Evolutionary conservation across 2,797 vertebrate species (phyloP).

Genomic region (Melanotaenia boesemani): DNA sequence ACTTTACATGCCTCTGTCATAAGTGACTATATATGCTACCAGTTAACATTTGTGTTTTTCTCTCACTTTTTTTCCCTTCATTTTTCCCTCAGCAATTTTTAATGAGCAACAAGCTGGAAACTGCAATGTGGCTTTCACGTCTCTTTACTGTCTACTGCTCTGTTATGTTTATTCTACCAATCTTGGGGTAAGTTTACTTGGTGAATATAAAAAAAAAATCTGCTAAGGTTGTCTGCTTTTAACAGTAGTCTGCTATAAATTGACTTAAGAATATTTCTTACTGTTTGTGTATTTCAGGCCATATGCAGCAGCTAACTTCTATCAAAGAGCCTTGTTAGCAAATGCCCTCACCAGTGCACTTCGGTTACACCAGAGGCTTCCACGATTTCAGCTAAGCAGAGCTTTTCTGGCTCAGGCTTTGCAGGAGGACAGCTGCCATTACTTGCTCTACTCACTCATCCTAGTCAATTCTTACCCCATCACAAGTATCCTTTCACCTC

Average conservation of each 20-base stretch:
- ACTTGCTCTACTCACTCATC: slow-evolving; percentile 97
- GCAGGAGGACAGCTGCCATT: slow-evolving; percentile 98
- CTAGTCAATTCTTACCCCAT: slow-evolving; percentile 98
- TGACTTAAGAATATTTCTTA: slow-evolving; percentile 5
- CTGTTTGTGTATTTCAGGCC: slow-evolving; percentile 81
- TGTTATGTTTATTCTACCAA: slow-evolving; percentile 95
- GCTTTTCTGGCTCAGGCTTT: slow-evolving; percentile 94
- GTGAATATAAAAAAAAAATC: background rate
- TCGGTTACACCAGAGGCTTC: slow-evolving; percentile 94
- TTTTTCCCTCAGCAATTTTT: slow-evolving; percentile 90
- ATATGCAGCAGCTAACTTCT: slow-evolving; percentile 96
- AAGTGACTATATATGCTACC: background rate
- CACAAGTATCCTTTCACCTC: slow-evolving; percentile 93
- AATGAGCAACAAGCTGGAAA: slow-evolving; percentile 96
- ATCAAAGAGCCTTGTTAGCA: slow-evolving; percentile 96
- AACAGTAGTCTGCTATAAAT: background rate
- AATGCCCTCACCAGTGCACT: slow-evolving; percentile 98
- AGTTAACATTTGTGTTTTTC: background rate
- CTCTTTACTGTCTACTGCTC: slow-evolving; percentile 98
- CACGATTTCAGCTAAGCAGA: slow-evolving; percentile 95
- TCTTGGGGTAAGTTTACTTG: slow-evolving; percentile 91
- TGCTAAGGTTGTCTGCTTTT: background rate
- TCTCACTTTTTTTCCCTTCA: slow-evolving; percentile 7
- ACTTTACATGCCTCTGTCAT: background rate
- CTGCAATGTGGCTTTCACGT: slow-evolving; percentile 98